Conservation (phyloP, 1,140 invertebrate genomes). For the Drosophila mojavensis region DNA sequence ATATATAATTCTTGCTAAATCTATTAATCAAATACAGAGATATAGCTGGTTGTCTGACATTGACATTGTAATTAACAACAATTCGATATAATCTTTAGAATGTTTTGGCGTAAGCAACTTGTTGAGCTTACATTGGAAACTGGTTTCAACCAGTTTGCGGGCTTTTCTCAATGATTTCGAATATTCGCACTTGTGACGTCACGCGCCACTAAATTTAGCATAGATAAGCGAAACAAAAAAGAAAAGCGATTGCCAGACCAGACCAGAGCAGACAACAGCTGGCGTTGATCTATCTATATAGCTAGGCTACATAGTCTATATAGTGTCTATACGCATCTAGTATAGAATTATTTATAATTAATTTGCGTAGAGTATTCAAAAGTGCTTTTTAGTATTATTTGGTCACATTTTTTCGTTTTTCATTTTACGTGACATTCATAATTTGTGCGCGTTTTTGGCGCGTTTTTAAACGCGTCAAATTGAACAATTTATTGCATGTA, state of each 20-base stretch:
- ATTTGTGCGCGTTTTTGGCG: conserved; percentile 41
- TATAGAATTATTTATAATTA: conserved; percentile 41
- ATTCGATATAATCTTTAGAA: too few species aligned
- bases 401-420: conserved; percentile 9
- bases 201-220: conserved; percentile 20
- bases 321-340: conserved; percentile 2
- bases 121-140: conserved; percentile 16
- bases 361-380: conserved; percentile 4
- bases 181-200: conserved; percentile 38
- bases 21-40: too few species aligned
- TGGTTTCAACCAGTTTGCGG: conserved; percentile 39
- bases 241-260: conserved; percentile 7
- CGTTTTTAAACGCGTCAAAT: conserved; percentile 36
- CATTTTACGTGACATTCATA: conserved; percentile 72
- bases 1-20: too few species aligned
- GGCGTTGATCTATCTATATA: conserved; percentile 16
- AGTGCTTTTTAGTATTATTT: conserved; percentile 18
- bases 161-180: conserved; percentile 32
- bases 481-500: conserved; percentile 49
- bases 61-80: too few species aligned
- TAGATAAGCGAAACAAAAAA: not conserved
- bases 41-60: too few species aligned
- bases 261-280: conserved; percentile 30
- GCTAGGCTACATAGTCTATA: conserved; percentile 1
- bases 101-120: not conserved